Base-by-base conservation (phyloP, 1,140 invertebrate genomes). In the Penaeus indicus region DNA sequence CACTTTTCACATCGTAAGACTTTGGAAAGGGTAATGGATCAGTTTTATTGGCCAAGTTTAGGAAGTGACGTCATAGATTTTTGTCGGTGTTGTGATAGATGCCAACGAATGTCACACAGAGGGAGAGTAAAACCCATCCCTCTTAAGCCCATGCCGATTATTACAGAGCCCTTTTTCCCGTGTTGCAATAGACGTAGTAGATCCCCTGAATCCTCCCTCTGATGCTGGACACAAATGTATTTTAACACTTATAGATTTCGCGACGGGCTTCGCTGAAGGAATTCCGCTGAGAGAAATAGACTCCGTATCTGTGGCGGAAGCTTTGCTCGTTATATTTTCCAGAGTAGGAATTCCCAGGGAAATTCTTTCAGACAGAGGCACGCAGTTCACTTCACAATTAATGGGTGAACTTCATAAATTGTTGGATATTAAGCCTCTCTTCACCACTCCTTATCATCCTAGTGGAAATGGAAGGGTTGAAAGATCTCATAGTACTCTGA, bases 271-370 rank as follows among this genome's bases (percentile, higher is more conserved):
- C 32, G 62, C 63, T 27, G 82, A 84, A 67, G 61, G 62, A 19
- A 27, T 85, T 22, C 84, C 69, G 1, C n/a, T 85, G 42, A 85
- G 75, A 54, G 38, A 72, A 18, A 54, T 85, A 3, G 21, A n/a
- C 22, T 75, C 84, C 8, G 60, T 85, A 60, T 54, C 64, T n/a
- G 84, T 85, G 2, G 67, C 84, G 5, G 84, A 85, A 60, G 84
- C 64, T 60, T 32, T 85, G 47, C 38, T 22, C 13, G 0, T 42
- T 2, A 60, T 47, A 60, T 77, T 85, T 61, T 85, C 69, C 22
- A 47, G 69, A 38, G 64, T 84, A 18, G 82, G 82, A 32, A 69
- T 67, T 5, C 82, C 38, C 7, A 38, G 32, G 32, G 63, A 84
- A 42, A 42, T 84, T 21, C 63, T 84, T 18, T 81, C 79, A 32